Conservation (phyloP, 2,113 vertebrate species). For the Columba livia region DNA sequence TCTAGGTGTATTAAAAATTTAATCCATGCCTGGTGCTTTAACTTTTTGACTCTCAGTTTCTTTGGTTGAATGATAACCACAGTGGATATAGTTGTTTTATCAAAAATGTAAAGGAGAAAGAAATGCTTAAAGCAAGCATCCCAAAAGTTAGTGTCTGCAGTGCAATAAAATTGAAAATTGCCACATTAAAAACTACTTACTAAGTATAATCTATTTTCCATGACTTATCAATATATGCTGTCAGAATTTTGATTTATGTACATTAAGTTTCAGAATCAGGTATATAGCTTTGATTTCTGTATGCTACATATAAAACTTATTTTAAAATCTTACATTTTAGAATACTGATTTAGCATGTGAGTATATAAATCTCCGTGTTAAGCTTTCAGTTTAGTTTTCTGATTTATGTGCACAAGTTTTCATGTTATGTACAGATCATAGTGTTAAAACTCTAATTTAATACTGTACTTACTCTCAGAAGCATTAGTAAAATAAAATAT, state of each 20-base stretch:
- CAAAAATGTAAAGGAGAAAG: background rate
- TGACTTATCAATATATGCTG: conserved; percentile 65
- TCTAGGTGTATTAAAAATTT: background rate
- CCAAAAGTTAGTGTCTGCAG: conserved; percentile 2
- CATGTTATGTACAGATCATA: conserved; percentile 38
- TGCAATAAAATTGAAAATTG: conserved; percentile 36
- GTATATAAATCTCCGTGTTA: conserved; percentile 71
- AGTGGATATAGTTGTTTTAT: background rate
- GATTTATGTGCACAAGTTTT: conserved; percentile 69
- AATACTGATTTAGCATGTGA: conserved; percentile 62
- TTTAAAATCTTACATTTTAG: conserved; percentile 69
- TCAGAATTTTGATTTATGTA: conserved; percentile 65
- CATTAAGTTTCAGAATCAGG: conserved; percentile 67
- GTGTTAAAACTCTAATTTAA: conserved; percentile 65
- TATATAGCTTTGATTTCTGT: conserved; percentile 67
- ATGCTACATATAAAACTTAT: conserved; percentile 59
- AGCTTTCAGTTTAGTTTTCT: conserved; percentile 61
- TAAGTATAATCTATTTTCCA: conserved; percentile 46
- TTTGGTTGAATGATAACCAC: background rate
- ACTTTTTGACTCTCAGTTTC: background rate
- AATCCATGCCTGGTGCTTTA: background rate
- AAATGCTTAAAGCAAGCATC: background rate
- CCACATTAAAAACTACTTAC: conserved; percentile 43
- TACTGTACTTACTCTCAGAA: conserved; percentile 66
- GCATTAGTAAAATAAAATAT: conserved; percentile 61